Conservation (phyloP, 1,140 invertebrate species). For the Sminthurinus signatus region DNA sequence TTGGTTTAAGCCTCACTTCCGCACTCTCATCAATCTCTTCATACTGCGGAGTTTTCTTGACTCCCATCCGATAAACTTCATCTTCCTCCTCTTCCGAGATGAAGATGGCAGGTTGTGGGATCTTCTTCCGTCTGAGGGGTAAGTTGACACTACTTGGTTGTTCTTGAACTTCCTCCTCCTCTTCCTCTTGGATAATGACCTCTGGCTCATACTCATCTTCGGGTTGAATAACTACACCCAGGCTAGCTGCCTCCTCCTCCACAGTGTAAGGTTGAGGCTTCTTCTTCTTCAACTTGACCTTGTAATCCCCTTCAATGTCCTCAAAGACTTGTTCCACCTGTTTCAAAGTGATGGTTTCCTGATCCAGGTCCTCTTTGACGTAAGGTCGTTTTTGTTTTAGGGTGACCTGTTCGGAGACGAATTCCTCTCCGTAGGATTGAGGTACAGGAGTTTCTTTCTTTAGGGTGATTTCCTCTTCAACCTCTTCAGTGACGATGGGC, state of each 20-base stretch:
- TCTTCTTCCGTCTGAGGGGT: constrained; percentile 37
- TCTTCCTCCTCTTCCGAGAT: constrained; percentile 41
- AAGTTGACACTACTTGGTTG: constrained; percentile 38
- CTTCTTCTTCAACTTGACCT: constrained; percentile 35
- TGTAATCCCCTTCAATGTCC: constrained; percentile 41
- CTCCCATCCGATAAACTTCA: constrained; percentile 34
- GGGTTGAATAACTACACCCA: constrained; percentile 19
- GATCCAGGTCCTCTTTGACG: constrained; percentile 25
- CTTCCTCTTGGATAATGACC: constrained; percentile 17
- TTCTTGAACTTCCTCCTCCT: constrained; percentile 42
- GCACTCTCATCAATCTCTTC: constrained; percentile 39
- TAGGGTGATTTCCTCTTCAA: constrained; percentile 48
- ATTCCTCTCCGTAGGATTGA: constrained; percentile 21
- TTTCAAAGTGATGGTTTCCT: constrained; percentile 40
- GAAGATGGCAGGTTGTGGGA: constrained; percentile 31
- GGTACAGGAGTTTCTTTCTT: constrained; percentile 8
- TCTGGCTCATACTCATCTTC: constrained; percentile 30
- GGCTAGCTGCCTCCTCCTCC: constrained; percentile 38
- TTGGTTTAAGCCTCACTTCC: constrained; percentile 32
- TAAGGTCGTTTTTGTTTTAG: constrained; percentile 21
- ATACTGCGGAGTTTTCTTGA: constrained; percentile 31
- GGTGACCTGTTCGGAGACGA: constrained; percentile 32
- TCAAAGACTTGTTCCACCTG: constrained; percentile 40
- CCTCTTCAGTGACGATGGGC: constrained; percentile 43
- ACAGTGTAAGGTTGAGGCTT: constrained; percentile 26